These are phyloP conservation scores for Tolmerus cingulatus DNA, from an alignment of 2,888 invertebrate species.

Conservation along the genomic window DNA sequence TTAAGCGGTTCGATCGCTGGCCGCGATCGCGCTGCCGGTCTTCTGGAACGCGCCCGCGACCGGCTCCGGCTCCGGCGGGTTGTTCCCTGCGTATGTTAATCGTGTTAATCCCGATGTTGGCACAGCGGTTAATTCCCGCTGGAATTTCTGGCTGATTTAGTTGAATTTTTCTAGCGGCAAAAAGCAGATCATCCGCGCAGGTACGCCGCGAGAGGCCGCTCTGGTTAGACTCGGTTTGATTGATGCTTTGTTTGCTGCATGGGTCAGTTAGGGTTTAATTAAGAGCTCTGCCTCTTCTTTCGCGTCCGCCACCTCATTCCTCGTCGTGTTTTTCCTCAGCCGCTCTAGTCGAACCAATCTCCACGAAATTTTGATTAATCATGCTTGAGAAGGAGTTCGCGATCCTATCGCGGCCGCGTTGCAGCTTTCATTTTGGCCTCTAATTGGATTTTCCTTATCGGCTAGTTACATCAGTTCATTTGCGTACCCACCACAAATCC, in stretches of 20 bases:
- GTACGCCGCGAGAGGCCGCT: background rate
- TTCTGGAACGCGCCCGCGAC: background rate
- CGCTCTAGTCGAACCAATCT: background rate
- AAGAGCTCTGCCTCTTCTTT: conserved; percentile 39
- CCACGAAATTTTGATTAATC: conserved; percentile 33
- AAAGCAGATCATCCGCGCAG: background rate
- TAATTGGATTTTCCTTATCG: conserved; percentile 33
- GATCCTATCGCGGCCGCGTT: background rate
- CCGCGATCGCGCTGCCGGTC: conserved; percentile 9
- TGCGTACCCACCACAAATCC: background rate
- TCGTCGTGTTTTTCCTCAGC: background rate
- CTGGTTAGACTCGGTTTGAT: conserved; percentile 41
- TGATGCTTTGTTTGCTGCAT: conserved; percentile 45
- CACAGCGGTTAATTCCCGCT: background rate
- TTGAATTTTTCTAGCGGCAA: background rate
- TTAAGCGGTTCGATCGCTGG: conserved; percentile 21
- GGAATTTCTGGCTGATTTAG: conserved; percentile 11
- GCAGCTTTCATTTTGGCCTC: conserved; percentile 1
- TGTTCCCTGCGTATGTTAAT: conserved; percentile 39
- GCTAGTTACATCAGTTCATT: background rate
- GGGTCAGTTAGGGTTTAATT: conserved; percentile 45
- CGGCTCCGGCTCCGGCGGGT: background rate
- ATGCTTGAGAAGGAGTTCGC: background rate
- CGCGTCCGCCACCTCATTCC: background rate
- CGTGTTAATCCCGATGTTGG: conserved; percentile 4